A percentile compares a stretch with the other conserved stretches of the same genome.
These are phyloP conservation scores for Redunca redunca DNA, from an alignment of 2,113 vertebrate species.

Conservation along the genomic window DNA sequence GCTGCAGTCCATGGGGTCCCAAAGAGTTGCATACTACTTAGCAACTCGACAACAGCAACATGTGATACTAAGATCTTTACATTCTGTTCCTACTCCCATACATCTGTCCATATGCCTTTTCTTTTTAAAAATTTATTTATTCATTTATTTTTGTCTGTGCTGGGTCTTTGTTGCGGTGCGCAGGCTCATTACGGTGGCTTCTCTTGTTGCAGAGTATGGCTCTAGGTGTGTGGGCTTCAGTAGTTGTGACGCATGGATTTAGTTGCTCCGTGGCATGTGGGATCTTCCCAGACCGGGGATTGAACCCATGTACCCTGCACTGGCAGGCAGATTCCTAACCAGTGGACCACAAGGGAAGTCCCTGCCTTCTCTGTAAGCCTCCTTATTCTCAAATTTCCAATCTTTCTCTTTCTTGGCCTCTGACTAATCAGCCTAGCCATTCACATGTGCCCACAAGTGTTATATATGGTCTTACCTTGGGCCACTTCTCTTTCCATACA, in stretches of 20 bases:
- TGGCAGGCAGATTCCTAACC: not conserved
- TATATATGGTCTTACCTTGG: not conserved
- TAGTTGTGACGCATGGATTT: not conserved
- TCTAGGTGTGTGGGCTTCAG: not conserved
- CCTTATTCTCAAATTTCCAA: not conserved
- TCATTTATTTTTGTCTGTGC: not conserved
- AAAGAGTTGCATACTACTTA: not conserved
- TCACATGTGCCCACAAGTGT: not conserved
- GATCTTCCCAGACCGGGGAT: not conserved
- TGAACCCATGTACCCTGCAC: not conserved
- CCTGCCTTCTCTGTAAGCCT: not conserved
- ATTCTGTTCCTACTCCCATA: not conserved
- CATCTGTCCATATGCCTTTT: not conserved
- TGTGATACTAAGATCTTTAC: not conserved
- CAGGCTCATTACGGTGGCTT: not conserved
- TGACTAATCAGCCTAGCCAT: not conserved
- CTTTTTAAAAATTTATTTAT: not conserved
- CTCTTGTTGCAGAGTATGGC: not conserved
- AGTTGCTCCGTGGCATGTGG: not conserved
- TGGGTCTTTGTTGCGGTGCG: rapidly evolving
- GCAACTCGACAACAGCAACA: not conserved
- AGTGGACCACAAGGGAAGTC: not conserved
- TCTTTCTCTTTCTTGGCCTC: not conserved
- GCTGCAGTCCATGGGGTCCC: not conserved
- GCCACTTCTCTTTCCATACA: not conserved